These are phyloP conservation scores for Camptogramma bilineatum DNA, from an alignment of 2,888 invertebrate species.

Conservation along the genomic window DNA sequence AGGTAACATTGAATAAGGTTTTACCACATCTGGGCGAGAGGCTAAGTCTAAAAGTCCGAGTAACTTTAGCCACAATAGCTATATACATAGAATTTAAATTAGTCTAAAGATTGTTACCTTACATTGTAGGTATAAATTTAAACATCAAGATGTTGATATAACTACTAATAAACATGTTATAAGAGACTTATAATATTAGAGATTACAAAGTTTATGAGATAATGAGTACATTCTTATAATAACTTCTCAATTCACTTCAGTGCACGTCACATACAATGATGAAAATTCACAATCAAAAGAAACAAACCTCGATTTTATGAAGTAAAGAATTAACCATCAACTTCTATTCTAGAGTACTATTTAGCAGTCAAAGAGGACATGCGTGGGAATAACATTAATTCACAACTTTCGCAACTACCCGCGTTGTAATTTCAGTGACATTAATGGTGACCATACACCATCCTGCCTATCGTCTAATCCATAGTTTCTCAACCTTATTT, in stretches of 20 bases:
- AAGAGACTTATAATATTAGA: conserved; percentile 1
- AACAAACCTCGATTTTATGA: neutral
- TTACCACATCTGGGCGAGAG: conserved; percentile 47
- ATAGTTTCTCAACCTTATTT: no score
- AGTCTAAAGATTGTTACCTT: conserved; percentile 47
- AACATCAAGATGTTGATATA: conserved; percentile 44
- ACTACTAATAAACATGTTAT: neutral
- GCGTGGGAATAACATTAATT: no score
- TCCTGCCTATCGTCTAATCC: no score
- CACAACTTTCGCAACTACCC: no score
- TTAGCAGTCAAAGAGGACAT: no score
- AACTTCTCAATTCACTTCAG: conserved; percentile 56
- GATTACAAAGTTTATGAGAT: conserved; percentile 7
- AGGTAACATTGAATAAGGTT: conserved; percentile 36
- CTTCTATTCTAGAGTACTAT: no score
- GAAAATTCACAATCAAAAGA: conserved; percentile 27
- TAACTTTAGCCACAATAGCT: conserved; percentile 40
- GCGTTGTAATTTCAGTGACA: no score
- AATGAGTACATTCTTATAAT: conserved; percentile 29
- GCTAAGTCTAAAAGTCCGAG: conserved; percentile 46
- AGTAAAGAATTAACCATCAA: no score
- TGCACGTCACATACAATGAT: conserved; percentile 43
- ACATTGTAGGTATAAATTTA: conserved; percentile 57
- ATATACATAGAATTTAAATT: neutral
- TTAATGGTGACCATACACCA: no score